Percentiles rank a stretch among this genome's conserved stretches.
These are phyloP conservation scores for Apamea epomidion DNA, from an alignment of 2,888 invertebrate species.

Conservation along the genomic window DNA sequence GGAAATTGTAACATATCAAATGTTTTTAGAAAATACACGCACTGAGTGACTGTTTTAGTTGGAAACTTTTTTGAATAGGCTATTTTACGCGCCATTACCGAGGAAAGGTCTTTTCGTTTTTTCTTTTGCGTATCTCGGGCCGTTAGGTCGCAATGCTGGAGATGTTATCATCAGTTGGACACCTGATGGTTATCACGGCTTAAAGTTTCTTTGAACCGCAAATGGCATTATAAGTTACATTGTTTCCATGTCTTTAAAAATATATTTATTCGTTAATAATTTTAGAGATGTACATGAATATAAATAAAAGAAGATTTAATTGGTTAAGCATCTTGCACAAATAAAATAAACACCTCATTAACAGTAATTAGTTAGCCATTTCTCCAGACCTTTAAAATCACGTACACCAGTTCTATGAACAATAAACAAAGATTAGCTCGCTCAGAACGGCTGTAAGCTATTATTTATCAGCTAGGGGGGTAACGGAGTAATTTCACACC, in stretches of 20 bases:
- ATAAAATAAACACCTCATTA: neutral
- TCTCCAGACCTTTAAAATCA: conserved; percentile 15
- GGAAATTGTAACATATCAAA: conserved; percentile 60
- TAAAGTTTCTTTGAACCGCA: conserved; percentile 17
- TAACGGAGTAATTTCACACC: conserved; percentile 68
- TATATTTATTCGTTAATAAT: neutral
- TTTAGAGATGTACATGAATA: neutral
- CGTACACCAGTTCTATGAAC: conserved; percentile 49
- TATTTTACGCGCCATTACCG: conserved; percentile 61
- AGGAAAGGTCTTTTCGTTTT: conserved; percentile 45
- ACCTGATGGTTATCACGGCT: conserved; percentile 39
- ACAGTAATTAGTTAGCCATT: neutral
- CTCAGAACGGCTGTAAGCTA: conserved; percentile 42
- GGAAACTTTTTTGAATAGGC: conserved; percentile 59
- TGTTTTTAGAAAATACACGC: conserved; percentile 39
- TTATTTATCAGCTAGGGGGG: conserved; percentile 52
- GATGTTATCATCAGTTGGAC: conserved; percentile 53
- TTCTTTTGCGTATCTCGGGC: conserved; percentile 42
- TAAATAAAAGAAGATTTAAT: neutral
- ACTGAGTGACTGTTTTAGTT: conserved; percentile 54
- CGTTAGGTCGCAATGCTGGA: conserved; percentile 41
- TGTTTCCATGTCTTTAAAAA: neutral
- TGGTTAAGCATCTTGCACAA: neutral
- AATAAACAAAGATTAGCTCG: conserved; percentile 59
- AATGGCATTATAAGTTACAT: conserved; percentile 9